Base-by-base conservation (phyloP, 1,140 invertebrate species). In the Macrostomum lignano region DNA sequence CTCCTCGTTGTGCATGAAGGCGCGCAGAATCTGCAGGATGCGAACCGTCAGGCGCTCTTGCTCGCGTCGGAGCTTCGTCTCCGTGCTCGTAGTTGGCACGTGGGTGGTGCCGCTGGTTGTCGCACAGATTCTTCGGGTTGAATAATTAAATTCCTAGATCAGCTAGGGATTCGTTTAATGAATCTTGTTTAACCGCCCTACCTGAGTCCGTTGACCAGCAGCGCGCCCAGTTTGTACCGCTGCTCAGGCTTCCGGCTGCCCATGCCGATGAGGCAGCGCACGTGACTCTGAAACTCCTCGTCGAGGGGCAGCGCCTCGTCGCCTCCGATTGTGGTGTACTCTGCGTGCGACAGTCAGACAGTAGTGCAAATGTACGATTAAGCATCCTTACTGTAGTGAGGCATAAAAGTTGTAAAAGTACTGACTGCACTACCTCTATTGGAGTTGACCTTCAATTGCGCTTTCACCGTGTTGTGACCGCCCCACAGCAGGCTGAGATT, bases 381-480 rank as follows among this genome's bases (percentile, higher is more conserved):
- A 28, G 5, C 19, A 28, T 5, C 19, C 15, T 5, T 28, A 28
- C 4, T 28, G 19, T 5, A 15, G 19, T 5, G 15, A 28, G 5
- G 15, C 15, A 5, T 28, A 28, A 5, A 15, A 5, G 19, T 28
- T 5, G 19, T 28, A 28, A 28, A 15, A 5, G 19, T 28, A 28
- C 15, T 28, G 5, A 28, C 19, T 5, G 19, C 19, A 5, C 36
- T 33, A 55, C 53, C 47, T 48, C 49, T 39, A 40, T 56, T 56
- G n/a, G 46, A 49, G 20, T 38, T 53, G 37, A 41, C 38, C 31
- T 55, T 57, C 7, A 53, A 40, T 41, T 57, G 54, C 7, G 51
- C 51, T 23, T 42, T 39, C 3, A 57, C 54, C 9, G 51, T 52
- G 31, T 57, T 57, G 20, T 54, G 50, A 6, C 54, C 54, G 22